These are phyloP conservation scores for Drosophila sp. DNA, from an alignment of 1,140 invertebrate genomes.

Conservation along the genomic window DNA sequence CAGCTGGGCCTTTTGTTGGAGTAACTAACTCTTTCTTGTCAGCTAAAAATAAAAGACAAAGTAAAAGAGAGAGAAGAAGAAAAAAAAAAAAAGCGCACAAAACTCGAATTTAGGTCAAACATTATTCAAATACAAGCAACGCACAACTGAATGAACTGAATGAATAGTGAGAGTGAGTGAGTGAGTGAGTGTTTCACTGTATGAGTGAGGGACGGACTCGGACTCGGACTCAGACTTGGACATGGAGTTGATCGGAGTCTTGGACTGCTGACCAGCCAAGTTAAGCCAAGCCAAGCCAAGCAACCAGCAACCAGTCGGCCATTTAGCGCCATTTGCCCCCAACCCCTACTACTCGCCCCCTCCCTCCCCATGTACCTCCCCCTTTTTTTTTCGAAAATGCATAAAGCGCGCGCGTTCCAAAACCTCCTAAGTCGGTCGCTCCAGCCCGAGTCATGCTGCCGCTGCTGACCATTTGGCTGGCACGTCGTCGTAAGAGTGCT, in stretches of 20 bases:
- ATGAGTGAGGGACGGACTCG: conserved; percentile 6
- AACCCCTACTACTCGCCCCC: conserved; percentile 24
- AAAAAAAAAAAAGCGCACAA: conserved; percentile 54
- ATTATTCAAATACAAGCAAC: conserved; percentile 75
- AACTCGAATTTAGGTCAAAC: conserved; percentile 77
- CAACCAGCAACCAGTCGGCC: conserved; percentile 73
- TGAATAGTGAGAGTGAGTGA: conserved; percentile 58
- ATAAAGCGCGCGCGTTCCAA: conserved; percentile 63
- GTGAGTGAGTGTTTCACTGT: conserved; percentile 6
- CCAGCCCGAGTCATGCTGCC: conserved; percentile 49
- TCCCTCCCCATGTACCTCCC: neutral
- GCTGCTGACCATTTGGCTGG: conserved; percentile 76
- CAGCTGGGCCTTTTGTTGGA: conserved; percentile 64
- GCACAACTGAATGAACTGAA: conserved; percentile 62
- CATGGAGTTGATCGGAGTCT: conserved; percentile 19
- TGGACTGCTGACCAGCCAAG: conserved; percentile 5
- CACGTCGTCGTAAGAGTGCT: conserved; percentile 71
- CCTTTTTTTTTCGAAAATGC: conserved; percentile 56
- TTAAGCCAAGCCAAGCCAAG: conserved; percentile 54
- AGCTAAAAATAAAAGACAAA: conserved; percentile 35
- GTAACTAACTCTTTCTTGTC: conserved; percentile 75
- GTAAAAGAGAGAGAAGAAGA: neutral
- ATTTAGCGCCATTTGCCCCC: conserved; percentile 69
- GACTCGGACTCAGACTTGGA: neutral
- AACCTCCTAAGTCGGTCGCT: conserved; percentile 71